Evolutionary conservation across 2,888 invertebrate species (phyloP), one percentile per base, ranked within the genome.

Genomic region (Malachius bipustulatus): DNA sequence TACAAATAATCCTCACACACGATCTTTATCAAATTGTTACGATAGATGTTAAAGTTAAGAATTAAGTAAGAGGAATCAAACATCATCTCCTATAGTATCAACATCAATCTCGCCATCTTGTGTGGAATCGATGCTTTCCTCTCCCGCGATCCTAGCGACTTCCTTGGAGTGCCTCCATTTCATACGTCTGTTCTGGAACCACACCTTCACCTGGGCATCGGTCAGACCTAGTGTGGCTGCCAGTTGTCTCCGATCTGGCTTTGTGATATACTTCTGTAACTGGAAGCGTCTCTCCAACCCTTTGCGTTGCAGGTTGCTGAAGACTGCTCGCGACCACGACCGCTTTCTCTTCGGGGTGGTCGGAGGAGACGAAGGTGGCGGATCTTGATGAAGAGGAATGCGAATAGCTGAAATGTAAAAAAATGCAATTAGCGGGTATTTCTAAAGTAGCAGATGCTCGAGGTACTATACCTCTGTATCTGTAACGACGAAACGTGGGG

Each of bases 301-400:
- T 58, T 93, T 93, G n/a, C 93, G 64, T 58, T 94, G 93, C 2
- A 93, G 67, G 56, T 90, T 89, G 54, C 90, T 91, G 59, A 94
- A 94, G 1, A 94, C 93, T 0, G 93, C 93, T 33, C 93, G 70
- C 0, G 91, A 91, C 93, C 93, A 94, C 0, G 91, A 89, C 14
- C 91, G 71, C 57, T 93, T 93, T 38, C 90, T 65, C 54, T 90
- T 82, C 16, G 71, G 44, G 30, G 39, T 36, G 13, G 34, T 34
- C 19, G 32, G 35, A 31, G 26, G 16, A 33, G 31, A 12, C 13
- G 48, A 42, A 16, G 42, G 44, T 41, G 48, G 47, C 9, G 50
- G 41, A n/a, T n/a, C n/a, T n/a, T n/a, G n/a, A n/a, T n/a, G n/a
- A 3, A 55, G 45, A 9, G 57, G 50, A 19, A 57, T 47, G 32